Evolutionary conservation across 2,888 invertebrate genomes (phyloP), one percentile per base, ranked within the genome.

Genomic region (Drosophila fungiperda): DNA sequence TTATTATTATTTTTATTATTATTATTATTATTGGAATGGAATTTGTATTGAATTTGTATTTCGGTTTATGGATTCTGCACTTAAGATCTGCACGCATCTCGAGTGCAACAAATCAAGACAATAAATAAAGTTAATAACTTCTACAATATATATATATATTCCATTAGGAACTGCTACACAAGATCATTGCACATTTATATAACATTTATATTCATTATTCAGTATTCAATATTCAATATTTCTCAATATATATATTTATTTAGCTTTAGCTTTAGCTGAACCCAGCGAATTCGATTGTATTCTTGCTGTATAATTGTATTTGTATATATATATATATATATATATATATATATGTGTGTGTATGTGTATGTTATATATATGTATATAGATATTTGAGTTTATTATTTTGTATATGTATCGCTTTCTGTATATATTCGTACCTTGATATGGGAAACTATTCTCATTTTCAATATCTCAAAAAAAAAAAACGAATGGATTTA

Each of bases 1-100:
- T 57, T 68, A 58, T 40, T 65, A 33, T 58, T 29, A 52, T 64
- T 40, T 52, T 63, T 29, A 26, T 26, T 26, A n/a, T 40, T 40
- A 67, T 57, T 68, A 61, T 40, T 65, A 36, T 58, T 29, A 49
- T 64, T 38, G 55, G 61, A 60, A 8, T 78, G 80, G 26, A 26
- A 26, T 29, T 0, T 29, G 29, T 5, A 29, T 29, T 29, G 29
- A 29, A 29, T 5, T 1, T 29, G 29, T 29, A 29, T 29, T 29
- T 29, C 29, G 29, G 36, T 48, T 42, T 36, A 17, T 6, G 15
- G 42, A 45, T 42, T 59, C 65, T 59, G 53, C 49, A 35, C 55
- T 36, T 33, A 54, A 36, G 33, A 59, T 23, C 29, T 55, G 26
- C 55, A 52, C 17, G 15, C 45, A 32, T 26, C 20, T 36, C 33